phyloP scores from a whole-genome alignment of 2,797 vertebrate genomes.

The Hozukius guyotensis region DNA sequence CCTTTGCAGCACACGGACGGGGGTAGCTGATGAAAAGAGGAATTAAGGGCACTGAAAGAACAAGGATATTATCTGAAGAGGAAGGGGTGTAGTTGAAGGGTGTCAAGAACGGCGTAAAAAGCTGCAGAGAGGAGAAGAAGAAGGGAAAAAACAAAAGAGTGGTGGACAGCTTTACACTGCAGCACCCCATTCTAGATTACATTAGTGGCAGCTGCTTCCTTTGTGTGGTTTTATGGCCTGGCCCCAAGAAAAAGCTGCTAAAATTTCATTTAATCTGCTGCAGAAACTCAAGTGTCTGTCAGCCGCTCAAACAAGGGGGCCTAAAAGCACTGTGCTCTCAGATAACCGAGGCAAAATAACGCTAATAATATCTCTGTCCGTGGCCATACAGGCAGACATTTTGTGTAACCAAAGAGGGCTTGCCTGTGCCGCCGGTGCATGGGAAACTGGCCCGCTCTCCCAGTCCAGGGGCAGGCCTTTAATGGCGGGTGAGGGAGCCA shows the following conservation, averaged over 20 bases:
- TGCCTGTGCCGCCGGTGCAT: slow-evolving; percentile 64
- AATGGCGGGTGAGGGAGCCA: slow-evolving; percentile 70
- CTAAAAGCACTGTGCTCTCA: slow-evolving; percentile 88
- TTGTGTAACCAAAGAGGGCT: slow-evolving; percentile 86
- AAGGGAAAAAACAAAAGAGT: slow-evolving; percentile 77
- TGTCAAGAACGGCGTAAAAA: slow-evolving; percentile 70
- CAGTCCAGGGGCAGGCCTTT: slow-evolving; percentile 63
- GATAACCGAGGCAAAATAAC: slow-evolving; percentile 87
- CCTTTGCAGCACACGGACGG: slow-evolving; percentile 28
- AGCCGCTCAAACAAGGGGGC: slow-evolving; percentile 87
- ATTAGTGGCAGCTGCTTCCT: slow-evolving; percentile 91
- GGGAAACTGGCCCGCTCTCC: slow-evolving; percentile 75
- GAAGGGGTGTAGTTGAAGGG: slow-evolving; percentile 58
- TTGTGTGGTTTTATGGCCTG: slow-evolving; percentile 87
- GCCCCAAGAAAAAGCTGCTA: slow-evolving; percentile 88
- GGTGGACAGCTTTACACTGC: slow-evolving; percentile 78
- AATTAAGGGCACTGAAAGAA: slow-evolving; percentile 60
- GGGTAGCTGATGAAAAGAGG: slow-evolving; percentile 57
- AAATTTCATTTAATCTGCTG: slow-evolving; percentile 94
- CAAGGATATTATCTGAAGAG: slow-evolving; percentile 65
- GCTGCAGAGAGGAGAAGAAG: slow-evolving; percentile 62
- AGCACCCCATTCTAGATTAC: slow-evolving; percentile 84
- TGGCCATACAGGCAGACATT: slow-evolving; percentile 82
- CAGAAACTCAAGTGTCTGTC: slow-evolving; percentile 90
- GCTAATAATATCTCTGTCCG: slow-evolving; percentile 88